Evolutionary conservation across 2,888 invertebrate genomes (phyloP).

Genomic region (Drosophila tripunctata): DNA sequence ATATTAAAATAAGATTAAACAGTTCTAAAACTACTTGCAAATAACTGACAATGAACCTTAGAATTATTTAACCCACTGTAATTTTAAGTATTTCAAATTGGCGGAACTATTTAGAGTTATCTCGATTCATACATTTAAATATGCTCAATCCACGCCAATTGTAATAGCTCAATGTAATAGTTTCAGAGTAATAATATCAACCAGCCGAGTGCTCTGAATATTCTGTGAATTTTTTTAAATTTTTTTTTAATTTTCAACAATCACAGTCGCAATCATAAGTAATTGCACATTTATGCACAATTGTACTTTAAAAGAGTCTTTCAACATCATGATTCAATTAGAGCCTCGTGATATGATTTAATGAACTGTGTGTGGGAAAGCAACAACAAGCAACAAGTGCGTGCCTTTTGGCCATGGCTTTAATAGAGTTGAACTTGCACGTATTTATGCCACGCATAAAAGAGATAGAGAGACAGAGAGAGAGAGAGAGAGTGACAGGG

Average conservation of each 20-base stretch:
- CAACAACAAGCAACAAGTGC: slow-evolving; percentile 25
- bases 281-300: slow-evolving; percentile 36
- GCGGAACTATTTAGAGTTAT: no score
- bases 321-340: slow-evolving; percentile 44
- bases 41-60: no score
- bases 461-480: neutral
- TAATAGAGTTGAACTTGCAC: slow-evolving; percentile 21
- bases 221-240: slow-evolving; percentile 4
- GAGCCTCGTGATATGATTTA: slow-evolving; percentile 23
- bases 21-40: no score
- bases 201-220: neutral
- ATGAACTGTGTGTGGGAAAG: slow-evolving; percentile 41
- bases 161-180: no score
- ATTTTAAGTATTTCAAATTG: no score
- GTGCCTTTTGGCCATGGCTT: slow-evolving; percentile 16
- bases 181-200: no score
- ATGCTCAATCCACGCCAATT: no score
- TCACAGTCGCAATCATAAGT: slow-evolving; percentile 14
- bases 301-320: slow-evolving; percentile 19
- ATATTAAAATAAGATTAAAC: no score
- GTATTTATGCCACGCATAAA: slow-evolving; percentile 23
- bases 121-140: no score
- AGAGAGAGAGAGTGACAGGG: neutral
- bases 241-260: no score
- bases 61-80: no score